phyloP scores from a whole-genome alignment of 2,888 invertebrate genomes.

The Chydorus sphaericus region DNA sequence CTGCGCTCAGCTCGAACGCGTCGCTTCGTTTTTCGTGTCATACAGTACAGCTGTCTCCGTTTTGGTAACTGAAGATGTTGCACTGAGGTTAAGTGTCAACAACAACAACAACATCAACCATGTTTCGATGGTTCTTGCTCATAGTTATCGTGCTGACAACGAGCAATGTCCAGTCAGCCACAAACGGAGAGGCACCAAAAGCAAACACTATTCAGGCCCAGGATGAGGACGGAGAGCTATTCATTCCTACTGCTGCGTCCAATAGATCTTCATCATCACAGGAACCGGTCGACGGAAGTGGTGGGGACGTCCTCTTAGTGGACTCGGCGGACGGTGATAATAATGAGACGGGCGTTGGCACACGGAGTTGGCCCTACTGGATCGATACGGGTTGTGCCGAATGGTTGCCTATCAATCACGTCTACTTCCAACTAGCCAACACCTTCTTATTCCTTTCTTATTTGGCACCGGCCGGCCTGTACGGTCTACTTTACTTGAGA shows the following conservation, averaged over 20 bases:
- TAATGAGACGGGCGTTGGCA: background rate
- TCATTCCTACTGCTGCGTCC: background rate
- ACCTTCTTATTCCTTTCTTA: slow-evolving; percentile 67
- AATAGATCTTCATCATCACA: no score
- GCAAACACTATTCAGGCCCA: no score
- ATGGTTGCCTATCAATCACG: slow-evolving; percentile 56
- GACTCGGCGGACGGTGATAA: background rate
- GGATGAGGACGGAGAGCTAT: background rate
- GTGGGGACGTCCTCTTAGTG: background rate
- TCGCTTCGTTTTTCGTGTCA: no score
- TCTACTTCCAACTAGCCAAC: slow-evolving; percentile 75
- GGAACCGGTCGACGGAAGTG: background rate
- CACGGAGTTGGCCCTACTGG: background rate
- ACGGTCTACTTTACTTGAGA: slow-evolving; percentile 61
- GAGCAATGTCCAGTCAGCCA: no score
- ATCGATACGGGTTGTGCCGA: slow-evolving; percentile 22
- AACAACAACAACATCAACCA: no score
- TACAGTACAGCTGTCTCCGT: no score
- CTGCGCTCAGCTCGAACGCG: no score
- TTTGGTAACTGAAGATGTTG: no score
- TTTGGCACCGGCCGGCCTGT: slow-evolving; percentile 59
- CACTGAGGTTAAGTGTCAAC: no score
- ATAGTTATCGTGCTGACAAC: no score
- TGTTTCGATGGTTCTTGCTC: no score
- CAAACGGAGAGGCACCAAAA: no score